Evolutionary conservation across 2,113 vertebrate species (phyloP).

Genomic region (Hippocampus barbouri): DNA sequence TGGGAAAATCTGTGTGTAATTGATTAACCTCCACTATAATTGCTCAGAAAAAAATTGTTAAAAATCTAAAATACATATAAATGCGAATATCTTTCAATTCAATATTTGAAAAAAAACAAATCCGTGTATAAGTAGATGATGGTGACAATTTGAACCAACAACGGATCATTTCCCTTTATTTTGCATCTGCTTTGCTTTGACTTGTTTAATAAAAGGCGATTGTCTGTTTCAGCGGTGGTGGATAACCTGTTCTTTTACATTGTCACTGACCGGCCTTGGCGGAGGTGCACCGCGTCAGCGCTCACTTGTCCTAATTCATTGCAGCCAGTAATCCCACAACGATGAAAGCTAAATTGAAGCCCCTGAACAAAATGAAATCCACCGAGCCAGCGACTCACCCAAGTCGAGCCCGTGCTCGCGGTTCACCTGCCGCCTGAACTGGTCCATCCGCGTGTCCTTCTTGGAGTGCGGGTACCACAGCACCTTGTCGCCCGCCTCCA

Average conservation of each 20-base stretch:
- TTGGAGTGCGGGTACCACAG: slow-evolving; percentile 95
- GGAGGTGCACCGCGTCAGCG: background rate
- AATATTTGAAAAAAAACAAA: too few relatives aligned
- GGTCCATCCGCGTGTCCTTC: slow-evolving; percentile 86
- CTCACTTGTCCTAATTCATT: background rate
- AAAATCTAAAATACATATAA: too few relatives aligned
- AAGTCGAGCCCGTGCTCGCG: slow-evolving; percentile 78
- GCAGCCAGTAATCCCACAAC: background rate
- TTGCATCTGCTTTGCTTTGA: background rate
- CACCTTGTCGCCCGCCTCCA: slow-evolving; percentile 86
- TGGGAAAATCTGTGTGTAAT: too few relatives aligned
- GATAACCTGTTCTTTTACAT: background rate
- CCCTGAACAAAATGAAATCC: background rate
- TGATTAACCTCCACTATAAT: too few relatives aligned
- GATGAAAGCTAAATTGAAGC: background rate
- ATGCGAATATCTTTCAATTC: too few relatives aligned
- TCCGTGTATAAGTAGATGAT: too few relatives aligned
- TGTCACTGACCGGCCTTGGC: background rate
- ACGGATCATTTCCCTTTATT: too few relatives aligned
- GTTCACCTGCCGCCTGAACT: slow-evolving; percentile 80
- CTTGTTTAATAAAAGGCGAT: background rate
- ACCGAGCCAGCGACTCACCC: slow-evolving; percentile 71
- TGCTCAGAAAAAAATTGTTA: too few relatives aligned
- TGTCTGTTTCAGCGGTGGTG: background rate
- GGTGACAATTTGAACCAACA: too few relatives aligned